Evolutionary conservation across 2,888 invertebrate genomes (phyloP).

Genomic region (Caenorhabditis doughertyi): DNA sequence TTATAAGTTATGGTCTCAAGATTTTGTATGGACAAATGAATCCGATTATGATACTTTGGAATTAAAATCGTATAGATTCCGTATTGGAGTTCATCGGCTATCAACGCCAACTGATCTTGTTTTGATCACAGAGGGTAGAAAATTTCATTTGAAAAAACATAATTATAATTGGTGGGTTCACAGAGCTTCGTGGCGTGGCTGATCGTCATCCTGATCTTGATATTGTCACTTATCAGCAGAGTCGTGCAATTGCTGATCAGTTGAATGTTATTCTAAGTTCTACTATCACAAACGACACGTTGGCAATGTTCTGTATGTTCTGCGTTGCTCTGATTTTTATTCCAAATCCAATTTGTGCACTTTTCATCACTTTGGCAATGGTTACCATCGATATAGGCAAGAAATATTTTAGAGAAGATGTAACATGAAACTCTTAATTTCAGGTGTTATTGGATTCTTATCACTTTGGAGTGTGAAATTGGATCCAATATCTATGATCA

Average conservation of each 20-base stretch:
- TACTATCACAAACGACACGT: conserved; percentile 81
- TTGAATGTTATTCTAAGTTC: conserved; percentile 81
- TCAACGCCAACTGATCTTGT: conserved; percentile 80
- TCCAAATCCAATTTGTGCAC: conserved; percentile 92
- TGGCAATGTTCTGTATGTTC: conserved; percentile 91
- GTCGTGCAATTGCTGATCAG: conserved; percentile 81
- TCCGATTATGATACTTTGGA: conserved; percentile 64
- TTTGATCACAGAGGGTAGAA: conserved; percentile 68
- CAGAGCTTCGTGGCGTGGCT: conserved; percentile 77
- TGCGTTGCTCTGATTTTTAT: conserved; percentile 94
- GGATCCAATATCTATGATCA: conserved; percentile 92
- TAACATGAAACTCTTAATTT: conserved; percentile 11
- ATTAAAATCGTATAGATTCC: conserved; percentile 79
- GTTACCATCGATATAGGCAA: conserved; percentile 85
- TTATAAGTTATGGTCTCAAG: conserved; percentile 82
- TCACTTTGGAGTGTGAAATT: conserved; percentile 95
- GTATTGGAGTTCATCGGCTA: conserved; percentile 81
- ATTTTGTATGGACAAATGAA: conserved; percentile 80
- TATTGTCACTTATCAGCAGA: conserved; percentile 81
- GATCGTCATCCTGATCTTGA: conserved; percentile 75
- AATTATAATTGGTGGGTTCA: neutral
- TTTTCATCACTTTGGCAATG: conserved; percentile 94
- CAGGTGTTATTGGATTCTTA: conserved; percentile 94
- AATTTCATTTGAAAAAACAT: neutral
- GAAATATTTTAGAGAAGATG: neutral